A percentile compares a stretch with the other conserved stretches of the same genome.
Evolutionary conservation across 2,113 vertebrate species (phyloP).

Genomic region (Falcunculus frontatus): DNA sequence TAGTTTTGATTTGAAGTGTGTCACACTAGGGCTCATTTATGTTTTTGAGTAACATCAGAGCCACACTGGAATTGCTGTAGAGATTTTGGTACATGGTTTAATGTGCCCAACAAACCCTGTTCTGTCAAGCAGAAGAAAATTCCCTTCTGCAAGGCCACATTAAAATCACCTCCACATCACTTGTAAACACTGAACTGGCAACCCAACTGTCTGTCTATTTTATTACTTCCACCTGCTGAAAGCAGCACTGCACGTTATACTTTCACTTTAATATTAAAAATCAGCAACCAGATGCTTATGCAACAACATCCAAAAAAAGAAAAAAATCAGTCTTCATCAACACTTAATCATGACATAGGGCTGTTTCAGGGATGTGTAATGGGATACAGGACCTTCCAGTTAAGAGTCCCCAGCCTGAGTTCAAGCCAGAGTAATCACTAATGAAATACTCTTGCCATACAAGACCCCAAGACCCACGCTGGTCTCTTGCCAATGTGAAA

Average conservation of each 20-base stretch:
- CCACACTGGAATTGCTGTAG: conserved; percentile 31
- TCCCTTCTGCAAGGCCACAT: not conserved
- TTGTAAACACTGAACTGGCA: conserved; percentile 22
- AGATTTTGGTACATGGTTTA: not conserved
- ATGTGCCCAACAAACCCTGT: not conserved
- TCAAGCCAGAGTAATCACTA: conserved; percentile 10
- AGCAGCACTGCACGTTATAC: not conserved
- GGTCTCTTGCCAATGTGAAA: not conserved
- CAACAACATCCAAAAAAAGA: not conserved
- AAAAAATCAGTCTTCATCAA: not conserved
- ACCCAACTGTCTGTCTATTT: conserved; percentile 43
- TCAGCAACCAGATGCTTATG: conserved; percentile 14
- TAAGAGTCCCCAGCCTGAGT: not conserved
- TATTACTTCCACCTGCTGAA: conserved; percentile 21
- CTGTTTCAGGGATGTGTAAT: not conserved
- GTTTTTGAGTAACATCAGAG: conserved; percentile 49
- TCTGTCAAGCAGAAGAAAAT: conserved; percentile 27
- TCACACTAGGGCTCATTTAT: conserved; percentile 24
- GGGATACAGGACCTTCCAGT: not conserved
- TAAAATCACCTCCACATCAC: conserved; percentile 8
- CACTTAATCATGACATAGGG: not conserved
- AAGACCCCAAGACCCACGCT: not conserved
- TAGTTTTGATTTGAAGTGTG: conserved; percentile 26
- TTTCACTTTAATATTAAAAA: conserved; percentile 34
- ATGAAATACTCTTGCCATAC: not conserved